A percentile compares a stretch with the other conserved stretches of the same genome.
phyloP scores from a whole-genome alignment of 2,797 vertebrate species.

The Salmo trutta region DNA sequence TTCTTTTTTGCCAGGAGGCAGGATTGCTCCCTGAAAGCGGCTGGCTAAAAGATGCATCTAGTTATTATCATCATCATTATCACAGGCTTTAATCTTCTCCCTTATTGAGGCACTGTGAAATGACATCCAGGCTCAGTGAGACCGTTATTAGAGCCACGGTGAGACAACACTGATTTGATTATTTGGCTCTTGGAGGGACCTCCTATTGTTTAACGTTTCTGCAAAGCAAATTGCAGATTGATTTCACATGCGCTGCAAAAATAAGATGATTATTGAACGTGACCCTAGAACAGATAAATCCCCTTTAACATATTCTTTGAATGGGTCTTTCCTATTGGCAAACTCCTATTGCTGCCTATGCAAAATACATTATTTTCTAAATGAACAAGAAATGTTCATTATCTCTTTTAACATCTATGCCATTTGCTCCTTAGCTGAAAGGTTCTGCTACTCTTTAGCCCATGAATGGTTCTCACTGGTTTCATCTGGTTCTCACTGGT shows the following conservation, averaged over 20 bases:
- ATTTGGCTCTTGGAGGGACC: conserved; percentile 36
- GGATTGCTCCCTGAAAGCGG: conserved; percentile 1
- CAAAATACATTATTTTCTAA: neutral
- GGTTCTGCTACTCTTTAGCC: neutral
- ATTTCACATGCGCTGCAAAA: conserved; percentile 1
- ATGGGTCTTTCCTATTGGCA: neutral
- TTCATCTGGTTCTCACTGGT: neutral
- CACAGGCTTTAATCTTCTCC: conserved; percentile 31
- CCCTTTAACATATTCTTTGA: neutral
- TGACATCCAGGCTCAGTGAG: conserved; percentile 22
- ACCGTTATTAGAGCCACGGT: conserved; percentile 49
- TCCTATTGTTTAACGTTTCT: conserved; percentile 26
- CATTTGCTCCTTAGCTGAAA: neutral
- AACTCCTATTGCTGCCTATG: neutral
- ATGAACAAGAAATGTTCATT: neutral
- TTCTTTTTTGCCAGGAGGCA: neutral
- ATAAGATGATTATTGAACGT: neutral
- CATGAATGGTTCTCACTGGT: neutral
- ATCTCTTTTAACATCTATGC: neutral
- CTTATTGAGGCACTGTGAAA: conserved; percentile 29
- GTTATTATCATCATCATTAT: conserved; percentile 52
- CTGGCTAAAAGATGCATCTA: conserved; percentile 34
- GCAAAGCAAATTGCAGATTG: conserved; percentile 23
- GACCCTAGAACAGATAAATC: neutral
- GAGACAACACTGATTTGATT: conserved; percentile 52